Percentiles rank a stretch among this genome's conserved stretches.
phyloP scores from a whole-genome alignment of 2,888 invertebrate genomes.

The Sclerodermus sp. region DNA sequence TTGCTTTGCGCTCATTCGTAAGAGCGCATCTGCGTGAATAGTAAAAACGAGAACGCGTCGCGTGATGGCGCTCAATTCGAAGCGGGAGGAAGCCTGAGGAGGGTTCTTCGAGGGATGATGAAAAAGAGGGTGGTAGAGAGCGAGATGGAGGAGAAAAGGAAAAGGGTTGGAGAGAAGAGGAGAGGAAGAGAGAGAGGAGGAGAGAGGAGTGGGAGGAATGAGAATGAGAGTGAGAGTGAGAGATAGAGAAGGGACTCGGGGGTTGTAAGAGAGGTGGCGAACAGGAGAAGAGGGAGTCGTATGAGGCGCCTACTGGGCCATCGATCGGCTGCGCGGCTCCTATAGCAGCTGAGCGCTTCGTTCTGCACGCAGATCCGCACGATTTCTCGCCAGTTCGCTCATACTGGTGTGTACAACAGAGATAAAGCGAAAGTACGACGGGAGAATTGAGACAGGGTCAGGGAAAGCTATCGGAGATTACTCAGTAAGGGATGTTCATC shows the following conservation, averaged over 20 bases:
- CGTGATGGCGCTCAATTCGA: no score
- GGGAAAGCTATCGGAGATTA: constrained; percentile 6
- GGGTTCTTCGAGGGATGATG: no score
- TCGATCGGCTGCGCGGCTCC: constrained; percentile 49
- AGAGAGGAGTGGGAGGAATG: no score
- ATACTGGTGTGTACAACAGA: not conserved
- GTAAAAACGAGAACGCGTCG: no score
- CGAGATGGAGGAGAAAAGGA: constrained; percentile 5
- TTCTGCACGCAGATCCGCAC: constrained; percentile 29
- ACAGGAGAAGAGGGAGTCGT: not conserved
- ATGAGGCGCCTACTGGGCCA: constrained; percentile 45
- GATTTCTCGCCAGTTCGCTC: constrained; percentile 9
- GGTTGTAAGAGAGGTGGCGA: not conserved
- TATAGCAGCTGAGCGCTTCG: constrained; percentile 41
- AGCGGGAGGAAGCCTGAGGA: no score
- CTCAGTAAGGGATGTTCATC: constrained; percentile 1
- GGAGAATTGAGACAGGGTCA: constrained; percentile 1
- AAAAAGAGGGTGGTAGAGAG: no score
- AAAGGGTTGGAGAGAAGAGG: constrained; percentile 2
- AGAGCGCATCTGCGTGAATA: no score
- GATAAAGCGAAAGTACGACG: not conserved
- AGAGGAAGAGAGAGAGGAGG: no score
- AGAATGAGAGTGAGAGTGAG: constrained; percentile 1
- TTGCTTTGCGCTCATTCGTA: no score
- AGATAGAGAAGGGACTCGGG: not conserved